Conservation (phyloP, 2,888 invertebrate genomes). For the Tanytarsus gracilentus region DNA sequence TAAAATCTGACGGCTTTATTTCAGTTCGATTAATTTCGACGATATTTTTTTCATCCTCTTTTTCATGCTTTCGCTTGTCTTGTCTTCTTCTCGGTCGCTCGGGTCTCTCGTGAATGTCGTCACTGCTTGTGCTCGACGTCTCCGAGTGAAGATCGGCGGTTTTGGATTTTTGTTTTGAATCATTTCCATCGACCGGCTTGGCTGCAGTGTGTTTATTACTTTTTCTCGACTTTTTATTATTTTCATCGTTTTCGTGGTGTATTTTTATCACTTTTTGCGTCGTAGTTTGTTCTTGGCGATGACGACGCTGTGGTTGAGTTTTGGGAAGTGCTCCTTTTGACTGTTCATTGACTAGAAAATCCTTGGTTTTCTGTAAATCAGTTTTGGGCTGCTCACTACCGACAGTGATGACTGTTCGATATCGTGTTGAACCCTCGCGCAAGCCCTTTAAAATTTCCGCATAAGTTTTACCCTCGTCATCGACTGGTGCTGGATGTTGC, state of each 20-base stretch:
- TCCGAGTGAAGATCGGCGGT: neutral
- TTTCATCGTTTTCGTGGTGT: neutral
- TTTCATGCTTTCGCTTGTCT: neutral
- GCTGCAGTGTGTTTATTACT: no score
- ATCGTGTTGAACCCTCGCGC: neutral
- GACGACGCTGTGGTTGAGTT: neutral
- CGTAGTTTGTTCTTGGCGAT: neutral
- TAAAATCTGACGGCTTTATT: neutral
- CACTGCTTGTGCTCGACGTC: constrained; percentile 12
- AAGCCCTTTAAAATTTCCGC: constrained; percentile 18
- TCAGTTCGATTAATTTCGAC: neutral
- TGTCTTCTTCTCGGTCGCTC: constrained; percentile 7
- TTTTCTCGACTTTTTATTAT: neutral
- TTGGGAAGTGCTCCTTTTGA: neutral
- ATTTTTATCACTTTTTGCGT: neutral
- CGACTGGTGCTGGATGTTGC: neutral
- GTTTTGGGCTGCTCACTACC: no score
- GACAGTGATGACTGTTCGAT: neutral
- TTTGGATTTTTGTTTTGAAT: no score
- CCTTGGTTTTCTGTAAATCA: neutral
- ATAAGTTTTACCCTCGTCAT: constrained; percentile 15
- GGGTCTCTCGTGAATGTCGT: neutral
- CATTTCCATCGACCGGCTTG: neutral
- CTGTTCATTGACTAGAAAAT: no score
- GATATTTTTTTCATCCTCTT: neutral